Conservation (phyloP, 2,797 vertebrate species). For the Pyrocephalus nanus region DNA sequence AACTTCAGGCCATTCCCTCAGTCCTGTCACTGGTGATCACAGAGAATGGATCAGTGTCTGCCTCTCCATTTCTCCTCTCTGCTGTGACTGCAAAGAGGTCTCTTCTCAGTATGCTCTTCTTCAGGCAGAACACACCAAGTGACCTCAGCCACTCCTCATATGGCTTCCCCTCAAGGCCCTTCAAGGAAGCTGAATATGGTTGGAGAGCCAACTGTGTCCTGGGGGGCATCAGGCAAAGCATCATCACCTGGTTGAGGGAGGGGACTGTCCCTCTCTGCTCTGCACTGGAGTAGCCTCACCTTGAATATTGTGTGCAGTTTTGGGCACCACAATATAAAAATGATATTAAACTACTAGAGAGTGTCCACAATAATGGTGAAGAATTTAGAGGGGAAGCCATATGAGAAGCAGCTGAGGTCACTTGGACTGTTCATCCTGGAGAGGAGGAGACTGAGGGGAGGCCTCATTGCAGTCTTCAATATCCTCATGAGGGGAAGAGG, state of each 20-base stretch:
- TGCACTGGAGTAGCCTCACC: not conserved
- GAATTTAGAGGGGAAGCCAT: not conserved
- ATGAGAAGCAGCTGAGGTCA: not conserved
- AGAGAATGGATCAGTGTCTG: not conserved
- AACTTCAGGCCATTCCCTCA: not conserved
- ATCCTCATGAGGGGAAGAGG: not conserved
- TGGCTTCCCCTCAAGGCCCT: not conserved
- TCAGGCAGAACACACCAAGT: not conserved
- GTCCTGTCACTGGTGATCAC: not conserved
- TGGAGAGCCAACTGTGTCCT: rapidly evolving
- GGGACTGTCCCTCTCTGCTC: not conserved
- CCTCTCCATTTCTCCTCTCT: not conserved
- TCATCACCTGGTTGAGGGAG: rapidly evolving
- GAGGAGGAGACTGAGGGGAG: not conserved
- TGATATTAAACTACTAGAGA: not conserved
- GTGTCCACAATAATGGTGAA: not conserved
- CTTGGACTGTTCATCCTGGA: not conserved
- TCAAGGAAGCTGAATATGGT: not conserved
- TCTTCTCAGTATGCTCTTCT: not conserved
- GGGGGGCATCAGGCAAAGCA: not conserved
- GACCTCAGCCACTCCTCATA: not conserved
- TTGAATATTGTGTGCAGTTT: rapidly evolving
- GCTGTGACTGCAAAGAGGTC: not conserved
- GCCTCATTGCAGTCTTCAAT: not conserved
- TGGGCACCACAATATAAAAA: not conserved